Percentiles rank a stretch among this genome's conserved stretches.
Evolutionary conservation across 2,797 vertebrate species (phyloP).

Genomic region (Leptoclinus maculatus): DNA sequence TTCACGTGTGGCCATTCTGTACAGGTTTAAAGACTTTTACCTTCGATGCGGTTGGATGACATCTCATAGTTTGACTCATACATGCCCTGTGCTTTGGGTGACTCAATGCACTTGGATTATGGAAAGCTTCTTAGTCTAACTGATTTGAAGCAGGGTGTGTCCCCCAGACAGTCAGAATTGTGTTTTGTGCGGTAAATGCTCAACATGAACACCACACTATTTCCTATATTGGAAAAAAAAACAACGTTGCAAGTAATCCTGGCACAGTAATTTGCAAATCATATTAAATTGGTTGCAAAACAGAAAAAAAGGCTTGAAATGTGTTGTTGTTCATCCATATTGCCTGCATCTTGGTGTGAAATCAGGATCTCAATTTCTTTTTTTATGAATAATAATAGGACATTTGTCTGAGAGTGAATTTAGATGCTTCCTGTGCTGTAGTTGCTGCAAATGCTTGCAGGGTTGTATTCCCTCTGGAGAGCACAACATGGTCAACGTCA

Average conservation of each 20-base stretch:
- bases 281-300: neutral
- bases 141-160: neutral
- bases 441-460: neutral
- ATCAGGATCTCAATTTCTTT: neutral
- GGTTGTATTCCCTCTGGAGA: conserved; percentile 19
- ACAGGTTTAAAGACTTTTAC: neutral
- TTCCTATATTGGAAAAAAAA: neutral
- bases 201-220: neutral
- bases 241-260: neutral
- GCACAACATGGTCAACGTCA: conserved; percentile 29
- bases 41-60: neutral
- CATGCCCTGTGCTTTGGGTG: neutral
- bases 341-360: neutral
- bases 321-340: neutral
- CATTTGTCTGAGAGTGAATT: conserved; percentile 10
- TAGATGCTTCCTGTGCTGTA: neutral
- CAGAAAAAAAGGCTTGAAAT: neutral
- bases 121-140: neutral
- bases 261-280: neutral
- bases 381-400: neutral
- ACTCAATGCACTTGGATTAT: neutral
- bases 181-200: neutral
- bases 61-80: neutral
- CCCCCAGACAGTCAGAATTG: neutral
- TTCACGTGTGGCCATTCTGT: neutral